phyloP scores from a whole-genome alignment of 2,113 vertebrate species.

The Sebastes schlegelii region DNA sequence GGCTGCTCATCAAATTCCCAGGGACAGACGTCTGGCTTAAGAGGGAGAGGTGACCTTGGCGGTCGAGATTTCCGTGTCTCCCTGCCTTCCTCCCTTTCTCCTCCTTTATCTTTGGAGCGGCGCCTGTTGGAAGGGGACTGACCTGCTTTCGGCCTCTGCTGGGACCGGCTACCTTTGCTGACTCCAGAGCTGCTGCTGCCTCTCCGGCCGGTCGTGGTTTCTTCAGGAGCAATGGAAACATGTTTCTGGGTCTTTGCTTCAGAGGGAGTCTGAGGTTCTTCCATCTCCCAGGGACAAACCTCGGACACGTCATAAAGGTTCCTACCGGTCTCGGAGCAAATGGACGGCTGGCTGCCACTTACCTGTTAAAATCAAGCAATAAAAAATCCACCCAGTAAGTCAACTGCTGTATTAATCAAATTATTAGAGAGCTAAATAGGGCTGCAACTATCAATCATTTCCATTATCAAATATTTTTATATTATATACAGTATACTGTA shows the following conservation, averaged over 20 bases:
- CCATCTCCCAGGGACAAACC: conserved; percentile 95
- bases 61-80: conserved; percentile 76
- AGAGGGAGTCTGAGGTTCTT: conserved; percentile 88
- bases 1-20: conserved; percentile 84
- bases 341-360: conserved; percentile 86
- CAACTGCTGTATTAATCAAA: not conserved
- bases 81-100: conserved; percentile 82
- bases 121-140: conserved; percentile 81
- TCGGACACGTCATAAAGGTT: conserved; percentile 91
- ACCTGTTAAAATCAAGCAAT: conserved; percentile 66
- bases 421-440: not conserved
- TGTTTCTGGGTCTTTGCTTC: conserved; percentile 95
- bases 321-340: conserved; percentile 87
- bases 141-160: conserved; percentile 87
- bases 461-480: too few relatives aligned
- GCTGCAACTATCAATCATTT: too few relatives aligned
- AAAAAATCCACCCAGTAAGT: not conserved
- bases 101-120: conserved; percentile 85
- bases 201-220: conserved; percentile 84
- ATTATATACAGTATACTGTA: too few relatives aligned
- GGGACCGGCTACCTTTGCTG: conserved; percentile 85
- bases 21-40: conserved; percentile 76
- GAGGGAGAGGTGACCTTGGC: conserved; percentile 80
- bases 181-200: conserved; percentile 80
- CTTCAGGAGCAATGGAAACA: conserved; percentile 93